A percentile compares a stretch with the other conserved stretches of the same genome.
Evolutionary conservation across 1,140 invertebrate genomes (phyloP).

Genomic region (Leucophenga varia): DNA sequence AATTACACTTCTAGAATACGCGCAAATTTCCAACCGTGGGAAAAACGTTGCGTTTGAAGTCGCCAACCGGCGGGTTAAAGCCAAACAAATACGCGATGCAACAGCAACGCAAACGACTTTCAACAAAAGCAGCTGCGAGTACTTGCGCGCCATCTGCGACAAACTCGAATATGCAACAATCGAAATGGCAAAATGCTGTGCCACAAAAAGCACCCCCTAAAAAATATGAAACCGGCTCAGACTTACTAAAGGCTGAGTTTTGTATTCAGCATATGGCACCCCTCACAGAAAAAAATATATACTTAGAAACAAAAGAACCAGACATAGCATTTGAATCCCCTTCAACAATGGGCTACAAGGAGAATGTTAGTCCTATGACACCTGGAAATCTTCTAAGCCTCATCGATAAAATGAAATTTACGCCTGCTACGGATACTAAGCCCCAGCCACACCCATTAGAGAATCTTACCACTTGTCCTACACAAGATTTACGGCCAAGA

Average conservation of each 20-base stretch:
- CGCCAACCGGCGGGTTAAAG: slow-evolving; percentile 29
- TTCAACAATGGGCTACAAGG: slow-evolving; percentile 25
- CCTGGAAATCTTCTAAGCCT: slow-evolving; percentile 35
- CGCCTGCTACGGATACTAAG: slow-evolving; percentile 30
- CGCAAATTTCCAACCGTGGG: slow-evolving; percentile 45
- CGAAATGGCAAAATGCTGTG: slow-evolving; percentile 1
- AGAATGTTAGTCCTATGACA: slow-evolving; percentile 44
- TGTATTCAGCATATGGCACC: background rate
- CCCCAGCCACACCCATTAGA: slow-evolving; percentile 45
- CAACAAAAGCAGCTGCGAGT: slow-evolving; percentile 5
- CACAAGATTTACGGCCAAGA: slow-evolving; percentile 27
- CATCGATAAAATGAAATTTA: slow-evolving; percentile 49
- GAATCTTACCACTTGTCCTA: slow-evolving; percentile 2
- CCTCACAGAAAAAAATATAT: slow-evolving; percentile 14
- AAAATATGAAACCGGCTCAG: slow-evolving; percentile 14
- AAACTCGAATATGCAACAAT: no score
- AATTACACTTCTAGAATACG: no score
- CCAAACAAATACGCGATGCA: slow-evolving; percentile 9
- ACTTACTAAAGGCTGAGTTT: no score
- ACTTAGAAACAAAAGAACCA: background rate
- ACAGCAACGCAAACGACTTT: slow-evolving; percentile 29
- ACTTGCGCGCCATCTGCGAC: slow-evolving; percentile 7
- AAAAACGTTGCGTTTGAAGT: slow-evolving; percentile 40
- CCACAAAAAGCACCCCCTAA: slow-evolving; percentile 15
- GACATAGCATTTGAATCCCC: slow-evolving; percentile 13